These are phyloP conservation scores for Bucco capensis DNA, from an alignment of 2,113 vertebrate species.

Conservation along the genomic window DNA sequence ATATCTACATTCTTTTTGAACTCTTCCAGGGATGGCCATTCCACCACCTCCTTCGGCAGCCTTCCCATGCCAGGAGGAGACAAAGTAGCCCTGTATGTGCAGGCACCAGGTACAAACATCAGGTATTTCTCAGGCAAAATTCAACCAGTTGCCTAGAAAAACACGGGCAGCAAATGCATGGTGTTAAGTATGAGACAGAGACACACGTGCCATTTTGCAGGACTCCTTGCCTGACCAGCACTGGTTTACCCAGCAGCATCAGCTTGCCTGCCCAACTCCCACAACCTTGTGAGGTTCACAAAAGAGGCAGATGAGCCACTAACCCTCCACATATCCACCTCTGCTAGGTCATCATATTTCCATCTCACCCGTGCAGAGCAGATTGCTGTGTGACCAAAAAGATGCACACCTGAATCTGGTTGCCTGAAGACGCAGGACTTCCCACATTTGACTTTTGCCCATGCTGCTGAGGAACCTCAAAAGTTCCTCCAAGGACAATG, in stretches of 20 bases:
- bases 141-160: not conserved
- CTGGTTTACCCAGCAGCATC: not conserved
- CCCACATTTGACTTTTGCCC: not conserved
- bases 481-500: not conserved
- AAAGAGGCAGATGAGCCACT: not conserved
- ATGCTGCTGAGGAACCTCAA: fast-evolving
- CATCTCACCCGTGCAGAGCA: not conserved
- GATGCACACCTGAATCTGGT: not conserved
- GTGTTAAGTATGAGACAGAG: not conserved
- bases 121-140: not conserved
- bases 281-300: not conserved
- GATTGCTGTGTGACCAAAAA: not conserved
- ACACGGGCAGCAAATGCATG: not conserved
- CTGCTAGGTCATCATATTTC: not conserved
- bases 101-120: not conserved
- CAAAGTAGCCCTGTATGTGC: too few species aligned
- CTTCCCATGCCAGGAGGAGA: too few species aligned
- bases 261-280: not conserved
- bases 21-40: too few species aligned
- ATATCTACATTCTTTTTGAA: too few species aligned
- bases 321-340: not conserved
- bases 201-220: not conserved
- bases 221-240: not conserved
- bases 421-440: not conserved
- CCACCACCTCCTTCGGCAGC: too few species aligned